Evolutionary conservation across 2,888 invertebrate genomes (phyloP), one percentile per base, ranked within the genome.

Genomic region (Leptura quadrifasciata): DNA sequence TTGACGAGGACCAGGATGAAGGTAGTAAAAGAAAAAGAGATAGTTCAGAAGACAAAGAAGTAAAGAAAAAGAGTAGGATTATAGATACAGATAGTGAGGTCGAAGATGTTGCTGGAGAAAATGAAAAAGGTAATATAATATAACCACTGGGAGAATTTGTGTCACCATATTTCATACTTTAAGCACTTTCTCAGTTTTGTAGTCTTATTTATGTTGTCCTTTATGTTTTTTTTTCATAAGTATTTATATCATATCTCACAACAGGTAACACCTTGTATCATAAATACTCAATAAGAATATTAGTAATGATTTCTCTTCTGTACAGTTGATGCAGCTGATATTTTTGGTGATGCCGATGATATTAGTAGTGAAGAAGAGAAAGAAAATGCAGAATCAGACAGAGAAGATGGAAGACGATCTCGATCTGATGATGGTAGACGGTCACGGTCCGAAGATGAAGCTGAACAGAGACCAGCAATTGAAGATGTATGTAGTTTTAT

Each of bases 341-440:
- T 98, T 31, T 98, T 98, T 89, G 98, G 98, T 12, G 97, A 97
- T 90, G 97, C 97, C 17, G 95, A 97, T 78, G 97, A 97, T 87
- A 97, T 97, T 61, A 97, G 96, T 87, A 94, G 95, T 8, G 97
- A 97, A 81, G 96, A 96, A 82, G 96, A 95, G 75, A 93, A 90
- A 6, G 87, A 86, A 9, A 90, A 90, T 82, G 86, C 68, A 20
- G 84, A 85, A 4, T 76, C 88, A 84, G 82, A 89, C 84, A 60
- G 86, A 84, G 84, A 84, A 1, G 80, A 76, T 58, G 85, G 86
- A 47, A 76, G 88, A 76, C 85, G 87, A 78, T 76, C 87, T 80
- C 74, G 81, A 54, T 84, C 84, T 31, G 86, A 85, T 69, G 85
- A 86, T 71, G 79, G 76, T 70, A 52, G 86, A 88, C 63, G 79